These are phyloP conservation scores for Monochamus saltuarius DNA, from an alignment of 1,140 invertebrate species.

Conservation along the genomic window DNA sequence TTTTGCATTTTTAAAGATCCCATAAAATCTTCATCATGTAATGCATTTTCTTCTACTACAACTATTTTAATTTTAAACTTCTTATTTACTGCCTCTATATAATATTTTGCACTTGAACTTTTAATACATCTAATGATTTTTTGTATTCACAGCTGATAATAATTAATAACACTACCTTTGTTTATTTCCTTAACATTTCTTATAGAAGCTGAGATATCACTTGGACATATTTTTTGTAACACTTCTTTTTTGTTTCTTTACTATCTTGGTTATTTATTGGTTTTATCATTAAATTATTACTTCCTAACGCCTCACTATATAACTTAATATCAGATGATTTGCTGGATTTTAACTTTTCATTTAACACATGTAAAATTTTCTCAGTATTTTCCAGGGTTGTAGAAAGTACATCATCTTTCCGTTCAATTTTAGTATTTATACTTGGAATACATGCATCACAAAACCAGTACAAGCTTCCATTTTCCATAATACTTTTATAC, in stretches of 20 bases:
- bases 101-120: conserved; percentile 3
- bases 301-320: background rate
- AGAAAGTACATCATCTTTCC: background rate
- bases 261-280: background rate
- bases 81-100: too few species aligned
- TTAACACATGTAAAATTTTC: too few species aligned
- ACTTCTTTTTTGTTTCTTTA: background rate
- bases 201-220: conserved; percentile 7
- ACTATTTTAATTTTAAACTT: too few species aligned
- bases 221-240: background rate
- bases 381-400: background rate
- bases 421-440: background rate
- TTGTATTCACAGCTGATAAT: conserved; percentile 16
- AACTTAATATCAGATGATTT: background rate
- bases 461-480: conserved; percentile 13
- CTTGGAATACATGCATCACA: conserved; percentile 5
- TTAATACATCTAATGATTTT: conserved; percentile 14
- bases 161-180: conserved; percentile 12
- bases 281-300: conserved; percentile 2
- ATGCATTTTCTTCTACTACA: too few species aligned
- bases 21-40: too few species aligned
- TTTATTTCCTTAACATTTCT: conserved; percentile 7
- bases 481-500: conserved; percentile 5
- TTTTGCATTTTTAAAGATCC: too few species aligned
- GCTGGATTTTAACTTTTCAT: background rate